Conservation (phyloP, 2,113 vertebrate genomes). For the Seriola dumerili region DNA sequence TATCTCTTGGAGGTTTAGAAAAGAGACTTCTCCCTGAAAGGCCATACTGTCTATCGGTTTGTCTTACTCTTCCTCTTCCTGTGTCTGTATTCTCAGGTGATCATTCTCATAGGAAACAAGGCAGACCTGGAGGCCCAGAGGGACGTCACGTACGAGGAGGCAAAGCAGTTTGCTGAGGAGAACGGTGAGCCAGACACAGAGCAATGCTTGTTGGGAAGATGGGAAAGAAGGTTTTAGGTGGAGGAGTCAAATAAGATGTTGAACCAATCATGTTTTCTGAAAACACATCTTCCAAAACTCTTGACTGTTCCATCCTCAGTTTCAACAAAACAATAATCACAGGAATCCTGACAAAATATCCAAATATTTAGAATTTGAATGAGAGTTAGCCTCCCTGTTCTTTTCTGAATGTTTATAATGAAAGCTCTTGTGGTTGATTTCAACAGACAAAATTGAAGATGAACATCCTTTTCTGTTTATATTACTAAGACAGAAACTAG, state of each 20-base stretch:
- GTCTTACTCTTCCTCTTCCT: conserved; percentile 11
- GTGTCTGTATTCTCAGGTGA: conserved; percentile 86
- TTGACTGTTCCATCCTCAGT: neutral
- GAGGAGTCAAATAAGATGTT: neutral
- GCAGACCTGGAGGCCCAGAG: conserved; percentile 98
- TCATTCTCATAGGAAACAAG: conserved; percentile 99
- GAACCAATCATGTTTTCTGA: neutral
- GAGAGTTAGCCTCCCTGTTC: neutral
- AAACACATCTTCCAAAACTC: neutral
- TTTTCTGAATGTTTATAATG: conserved; percentile 10
- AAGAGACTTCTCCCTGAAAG: neutral
- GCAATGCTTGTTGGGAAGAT: conserved; percentile 80
- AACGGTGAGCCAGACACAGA: conserved; percentile 88
- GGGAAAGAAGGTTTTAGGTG: neutral
- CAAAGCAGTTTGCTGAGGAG: conserved; percentile 99
- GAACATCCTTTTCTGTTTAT: conserved; percentile 52
- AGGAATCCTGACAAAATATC: conserved; percentile 67
- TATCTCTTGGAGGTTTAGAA: neutral
- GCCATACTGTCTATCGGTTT: neutral
- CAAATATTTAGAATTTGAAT: conserved; percentile 20
- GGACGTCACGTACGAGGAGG: conserved; percentile 98
- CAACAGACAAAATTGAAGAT: conserved; percentile 9
- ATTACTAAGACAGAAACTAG: conserved; percentile 83
- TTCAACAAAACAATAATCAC: conserved; percentile 1
- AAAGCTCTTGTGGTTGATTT: neutral